A percentile compares a stretch with the other conserved stretches of the same genome.
phyloP scores from a whole-genome alignment of 2,888 invertebrate genomes.

The Drosophila quinaria region DNA sequence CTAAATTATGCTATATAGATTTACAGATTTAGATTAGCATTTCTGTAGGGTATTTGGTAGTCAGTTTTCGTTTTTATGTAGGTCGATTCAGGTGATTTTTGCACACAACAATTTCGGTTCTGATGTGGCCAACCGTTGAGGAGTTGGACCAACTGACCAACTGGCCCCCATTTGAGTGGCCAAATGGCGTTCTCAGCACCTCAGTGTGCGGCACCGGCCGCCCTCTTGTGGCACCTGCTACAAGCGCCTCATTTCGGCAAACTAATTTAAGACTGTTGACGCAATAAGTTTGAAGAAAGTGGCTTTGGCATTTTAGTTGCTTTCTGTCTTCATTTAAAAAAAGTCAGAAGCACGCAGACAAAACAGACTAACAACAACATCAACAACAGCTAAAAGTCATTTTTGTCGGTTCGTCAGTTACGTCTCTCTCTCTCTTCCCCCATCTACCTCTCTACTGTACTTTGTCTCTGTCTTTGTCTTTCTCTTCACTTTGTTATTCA shows the following conservation, averaged over 20 bases:
- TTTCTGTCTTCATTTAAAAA: conserved; percentile 30
- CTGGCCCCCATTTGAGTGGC: conserved; percentile 49
- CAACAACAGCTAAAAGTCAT: conserved; percentile 20
- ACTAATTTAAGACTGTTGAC: conserved; percentile 67
- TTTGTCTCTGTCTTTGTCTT: not conserved
- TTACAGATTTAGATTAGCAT: too few relatives aligned
- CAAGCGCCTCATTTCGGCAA: conserved; percentile 53
- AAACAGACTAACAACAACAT: conserved; percentile 25
- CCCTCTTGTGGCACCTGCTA: conserved; percentile 67
- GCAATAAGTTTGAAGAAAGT: conserved; percentile 76
- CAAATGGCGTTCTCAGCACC: conserved; percentile 35
- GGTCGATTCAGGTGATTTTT: conserved; percentile 21
- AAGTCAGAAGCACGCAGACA: conserved; percentile 26
- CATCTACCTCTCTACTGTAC: not conserved
- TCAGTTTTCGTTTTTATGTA: conserved; percentile 1
- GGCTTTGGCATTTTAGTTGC: conserved; percentile 63
- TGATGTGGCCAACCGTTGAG: conserved; percentile 17
- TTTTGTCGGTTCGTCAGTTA: conserved; percentile 15
- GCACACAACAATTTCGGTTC: conserved; percentile 23
- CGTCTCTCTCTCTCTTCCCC: conserved; percentile 1
- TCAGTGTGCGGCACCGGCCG: conserved; percentile 28
- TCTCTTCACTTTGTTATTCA: conserved; percentile 37
- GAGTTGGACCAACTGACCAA: conserved; percentile 37
- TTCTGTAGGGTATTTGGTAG: not conserved
- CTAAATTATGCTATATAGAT: too few relatives aligned